phyloP scores from a whole-genome alignment of 2,797 vertebrate species.

The Xenops minutus region DNA sequence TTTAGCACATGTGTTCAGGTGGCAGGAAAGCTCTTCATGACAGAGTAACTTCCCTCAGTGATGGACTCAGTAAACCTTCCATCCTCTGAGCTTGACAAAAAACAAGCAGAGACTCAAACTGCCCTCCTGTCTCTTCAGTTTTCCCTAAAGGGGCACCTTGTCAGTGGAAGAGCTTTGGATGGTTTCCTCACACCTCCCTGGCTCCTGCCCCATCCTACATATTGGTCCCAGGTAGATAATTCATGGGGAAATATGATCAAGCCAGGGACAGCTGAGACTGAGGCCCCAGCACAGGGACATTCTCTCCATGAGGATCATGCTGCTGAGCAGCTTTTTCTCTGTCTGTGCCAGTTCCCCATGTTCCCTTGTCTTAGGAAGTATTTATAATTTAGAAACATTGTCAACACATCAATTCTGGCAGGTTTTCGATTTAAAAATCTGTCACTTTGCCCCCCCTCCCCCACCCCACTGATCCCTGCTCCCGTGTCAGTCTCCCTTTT shows the following conservation, averaged over 20 bases:
- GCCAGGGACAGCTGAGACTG: neutral
- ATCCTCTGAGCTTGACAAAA: neutral
- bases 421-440: neutral
- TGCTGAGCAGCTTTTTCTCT: neutral
- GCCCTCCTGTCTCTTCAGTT: neutral
- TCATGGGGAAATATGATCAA: rapidly evolving
- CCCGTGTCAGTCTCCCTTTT: neutral
- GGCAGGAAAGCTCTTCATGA: neutral
- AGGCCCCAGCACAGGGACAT: neutral
- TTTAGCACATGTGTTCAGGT: neutral
- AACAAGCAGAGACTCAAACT: neutral
- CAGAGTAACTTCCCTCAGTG: neutral
- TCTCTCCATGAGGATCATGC: neutral
- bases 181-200: neutral
- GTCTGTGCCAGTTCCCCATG: neutral
- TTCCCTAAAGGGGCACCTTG: neutral
- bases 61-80: neutral
- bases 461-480: neutral
- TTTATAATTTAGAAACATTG: neutral
- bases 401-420: neutral
- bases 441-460: neutral
- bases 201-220: neutral
- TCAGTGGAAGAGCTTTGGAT: neutral
- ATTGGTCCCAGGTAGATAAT: neutral
- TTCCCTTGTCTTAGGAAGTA: neutral